phyloP scores from a whole-genome alignment of 2,888 invertebrate genomes.

The Xylophagus ater region DNA sequence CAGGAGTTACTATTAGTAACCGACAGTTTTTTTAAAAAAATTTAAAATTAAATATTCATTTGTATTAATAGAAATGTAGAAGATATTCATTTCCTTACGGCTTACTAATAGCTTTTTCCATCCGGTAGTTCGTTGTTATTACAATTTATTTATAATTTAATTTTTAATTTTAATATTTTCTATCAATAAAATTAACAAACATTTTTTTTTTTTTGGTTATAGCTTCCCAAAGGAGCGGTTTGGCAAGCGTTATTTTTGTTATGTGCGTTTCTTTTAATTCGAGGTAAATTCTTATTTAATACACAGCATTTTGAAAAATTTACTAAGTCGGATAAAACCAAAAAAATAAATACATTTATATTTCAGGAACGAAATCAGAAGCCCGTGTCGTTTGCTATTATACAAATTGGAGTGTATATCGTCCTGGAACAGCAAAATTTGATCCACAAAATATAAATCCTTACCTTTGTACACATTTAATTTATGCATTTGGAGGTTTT shows the following conservation, averaged over 20 bases:
- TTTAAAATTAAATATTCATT: no score
- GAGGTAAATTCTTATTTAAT: conserved; percentile 26
- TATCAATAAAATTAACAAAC: no score
- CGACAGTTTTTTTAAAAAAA: no score
- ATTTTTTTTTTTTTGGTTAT: conserved; percentile 21
- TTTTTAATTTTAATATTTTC: no score
- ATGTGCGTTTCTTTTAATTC: conserved; percentile 28
- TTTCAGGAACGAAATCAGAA: conserved; percentile 41
- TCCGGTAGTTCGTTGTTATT: no score
- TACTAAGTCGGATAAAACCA: conserved; percentile 3
- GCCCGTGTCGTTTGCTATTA: conserved; percentile 82
- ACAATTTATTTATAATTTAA: no score
- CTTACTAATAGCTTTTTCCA: no score
- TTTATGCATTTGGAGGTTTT: conserved; percentile 88
- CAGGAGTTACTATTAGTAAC: no score
- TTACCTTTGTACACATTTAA: conserved; percentile 83
- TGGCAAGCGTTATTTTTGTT: conserved; percentile 34
- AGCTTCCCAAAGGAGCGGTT: conserved; percentile 36
- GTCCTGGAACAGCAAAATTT: conserved; percentile 82
- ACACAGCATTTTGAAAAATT: conserved; percentile 1
- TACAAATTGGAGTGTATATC: conserved; percentile 88
- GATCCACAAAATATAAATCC: conserved; percentile 91
- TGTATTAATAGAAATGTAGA: no score
- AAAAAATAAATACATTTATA: conserved; percentile 1
- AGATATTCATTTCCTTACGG: no score